These are phyloP conservation scores for Trichopoda pennipes DNA, from an alignment of 2,888 invertebrate genomes.

Conservation along the genomic window DNA sequence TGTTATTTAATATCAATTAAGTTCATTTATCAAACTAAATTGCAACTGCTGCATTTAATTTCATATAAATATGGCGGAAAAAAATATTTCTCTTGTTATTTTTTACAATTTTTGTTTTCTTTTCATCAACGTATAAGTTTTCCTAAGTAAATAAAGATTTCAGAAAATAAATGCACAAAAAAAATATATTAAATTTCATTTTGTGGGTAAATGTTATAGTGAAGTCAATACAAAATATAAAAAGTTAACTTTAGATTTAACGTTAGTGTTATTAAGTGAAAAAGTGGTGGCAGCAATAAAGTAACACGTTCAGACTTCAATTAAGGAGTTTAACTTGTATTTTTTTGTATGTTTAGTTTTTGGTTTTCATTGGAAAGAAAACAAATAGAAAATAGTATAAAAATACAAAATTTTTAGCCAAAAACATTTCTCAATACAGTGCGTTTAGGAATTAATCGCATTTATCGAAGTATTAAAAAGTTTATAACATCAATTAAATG, in stretches of 20 bases:
- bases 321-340: conserved; percentile 50
- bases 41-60: conserved; percentile 68
- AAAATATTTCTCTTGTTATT: conserved; percentile 1
- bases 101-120: conserved; percentile 19
- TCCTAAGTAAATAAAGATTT: conserved; percentile 25
- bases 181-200: conserved; percentile 39
- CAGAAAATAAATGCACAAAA: not conserved
- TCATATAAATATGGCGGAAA: conserved; percentile 17
- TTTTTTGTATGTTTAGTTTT: not conserved
- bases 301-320: conserved; percentile 59
- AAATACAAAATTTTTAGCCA: not conserved
- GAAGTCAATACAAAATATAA: conserved; percentile 53
- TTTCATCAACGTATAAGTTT: conserved; percentile 9
- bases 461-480: conserved; percentile 65
- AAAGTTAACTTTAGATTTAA: conserved; percentile 56
- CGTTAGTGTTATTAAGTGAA: conserved; percentile 14
- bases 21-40: conserved; percentile 73
- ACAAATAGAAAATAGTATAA: not conserved
- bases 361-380: no score
- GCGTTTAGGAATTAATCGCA: conserved; percentile 37
- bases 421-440: conserved; percentile 2
- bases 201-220: conserved; percentile 27
- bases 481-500: conserved; percentile 66
- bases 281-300: not conserved
- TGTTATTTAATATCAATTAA: conserved; percentile 74